Evolutionary conservation across 2,113 vertebrate genomes (phyloP).

Genomic region (Passerina amoena): DNA sequence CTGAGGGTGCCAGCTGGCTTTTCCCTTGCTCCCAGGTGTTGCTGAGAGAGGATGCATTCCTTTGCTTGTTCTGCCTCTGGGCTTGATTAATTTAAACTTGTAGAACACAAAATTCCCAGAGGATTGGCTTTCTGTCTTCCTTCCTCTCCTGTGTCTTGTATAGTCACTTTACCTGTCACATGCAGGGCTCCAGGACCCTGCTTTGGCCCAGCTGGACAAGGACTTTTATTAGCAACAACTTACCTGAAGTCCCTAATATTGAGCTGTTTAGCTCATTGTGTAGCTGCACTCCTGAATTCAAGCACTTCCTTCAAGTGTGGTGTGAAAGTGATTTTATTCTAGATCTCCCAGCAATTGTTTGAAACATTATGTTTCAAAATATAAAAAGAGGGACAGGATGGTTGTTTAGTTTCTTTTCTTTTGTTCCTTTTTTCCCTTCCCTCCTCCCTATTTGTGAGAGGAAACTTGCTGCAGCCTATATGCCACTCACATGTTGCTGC

Average conservation of each 20-base stretch:
- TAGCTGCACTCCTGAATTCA: not conserved
- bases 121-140: not conserved
- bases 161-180: not conserved
- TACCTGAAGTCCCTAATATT: not conserved
- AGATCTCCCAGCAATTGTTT: not conserved
- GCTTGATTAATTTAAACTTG: not conserved
- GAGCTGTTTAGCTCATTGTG: not conserved
- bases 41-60: not conserved
- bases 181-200: not conserved
- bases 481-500: not conserved
- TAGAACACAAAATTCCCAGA: not conserved
- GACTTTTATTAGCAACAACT: not conserved
- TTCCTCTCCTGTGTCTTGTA: not conserved
- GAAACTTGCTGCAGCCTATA: not conserved
- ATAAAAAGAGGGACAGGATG: not conserved
- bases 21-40: not conserved
- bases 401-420: not conserved
- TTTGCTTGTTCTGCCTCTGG: not conserved
- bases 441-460: not conserved
- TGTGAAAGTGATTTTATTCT: not conserved
- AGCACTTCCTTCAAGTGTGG: not conserved
- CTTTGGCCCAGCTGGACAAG: not conserved
- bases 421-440: not conserved
- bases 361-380: not conserved
- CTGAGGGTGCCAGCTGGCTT: not conserved